Evolutionary conservation across 2,797 vertebrate species (phyloP).

Genomic region (Sebastes iracundus): DNA sequence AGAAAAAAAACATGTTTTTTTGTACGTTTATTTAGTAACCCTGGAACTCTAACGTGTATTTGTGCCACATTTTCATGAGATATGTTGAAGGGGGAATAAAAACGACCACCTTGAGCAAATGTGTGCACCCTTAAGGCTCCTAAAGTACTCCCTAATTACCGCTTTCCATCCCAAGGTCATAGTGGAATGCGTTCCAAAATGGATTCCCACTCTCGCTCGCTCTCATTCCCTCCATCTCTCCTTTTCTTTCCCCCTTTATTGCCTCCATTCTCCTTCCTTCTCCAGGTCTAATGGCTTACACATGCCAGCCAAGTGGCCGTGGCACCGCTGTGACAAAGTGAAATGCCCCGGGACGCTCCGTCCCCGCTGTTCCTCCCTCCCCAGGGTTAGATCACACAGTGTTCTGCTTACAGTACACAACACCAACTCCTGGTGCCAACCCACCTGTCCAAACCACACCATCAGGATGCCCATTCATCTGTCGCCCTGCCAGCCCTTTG

Average conservation of each 20-base stretch:
- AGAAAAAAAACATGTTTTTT: slow-evolving; percentile 59
- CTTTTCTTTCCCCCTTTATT: slow-evolving; percentile 52
- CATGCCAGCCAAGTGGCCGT: slow-evolving; percentile 64
- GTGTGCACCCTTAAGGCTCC: slow-evolving; percentile 51
- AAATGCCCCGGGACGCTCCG: slow-evolving; percentile 35
- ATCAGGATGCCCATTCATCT: slow-evolving; percentile 45
- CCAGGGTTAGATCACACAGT: slow-evolving; percentile 51
- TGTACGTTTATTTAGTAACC: slow-evolving; percentile 68
- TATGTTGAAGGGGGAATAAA: slow-evolving; percentile 57
- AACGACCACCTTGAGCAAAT: slow-evolving; percentile 58
- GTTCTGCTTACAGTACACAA: slow-evolving; percentile 69
- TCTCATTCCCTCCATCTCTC: slow-evolving; percentile 29
- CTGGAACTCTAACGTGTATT: slow-evolving; percentile 75
- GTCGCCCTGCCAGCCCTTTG: slow-evolving; percentile 27
- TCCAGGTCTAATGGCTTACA: slow-evolving; percentile 74
- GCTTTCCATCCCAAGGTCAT: slow-evolving; percentile 67
- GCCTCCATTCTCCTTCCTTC: slow-evolving; percentile 47
- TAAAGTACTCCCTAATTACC: slow-evolving; percentile 78
- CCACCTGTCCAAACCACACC: slow-evolving; percentile 68
- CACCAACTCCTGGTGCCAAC: slow-evolving; percentile 45
- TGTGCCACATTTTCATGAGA: slow-evolving; percentile 66
- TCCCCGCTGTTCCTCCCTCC: slow-evolving; percentile 36
- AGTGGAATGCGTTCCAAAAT: slow-evolving; percentile 80
- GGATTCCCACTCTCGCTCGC: slow-evolving; percentile 68
- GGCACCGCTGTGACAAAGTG: slow-evolving; percentile 56